phyloP scores from a whole-genome alignment of 2,113 vertebrate species.

The Rhinolophus ferrumequinum region DNA sequence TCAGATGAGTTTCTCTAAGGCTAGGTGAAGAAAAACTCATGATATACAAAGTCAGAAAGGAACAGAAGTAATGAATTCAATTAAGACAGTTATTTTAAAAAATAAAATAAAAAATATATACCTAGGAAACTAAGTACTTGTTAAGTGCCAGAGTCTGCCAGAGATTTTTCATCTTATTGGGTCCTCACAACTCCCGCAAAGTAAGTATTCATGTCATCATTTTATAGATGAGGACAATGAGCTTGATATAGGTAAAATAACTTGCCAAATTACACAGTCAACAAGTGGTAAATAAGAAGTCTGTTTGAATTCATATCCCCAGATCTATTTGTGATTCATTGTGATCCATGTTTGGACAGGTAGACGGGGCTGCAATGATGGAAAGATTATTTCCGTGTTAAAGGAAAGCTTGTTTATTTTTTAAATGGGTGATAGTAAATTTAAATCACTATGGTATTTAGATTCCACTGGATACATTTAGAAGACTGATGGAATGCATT shows the following conservation, averaged over 20 bases:
- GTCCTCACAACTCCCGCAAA: background rate
- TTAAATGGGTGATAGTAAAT: background rate
- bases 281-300: background rate
- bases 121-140: background rate
- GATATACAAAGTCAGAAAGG: background rate
- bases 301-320: background rate
- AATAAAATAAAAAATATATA: background rate
- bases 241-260: background rate
- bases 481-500: background rate
- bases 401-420: background rate
- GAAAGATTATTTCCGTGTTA: background rate
- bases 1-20: background rate
- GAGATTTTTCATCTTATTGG: background rate
- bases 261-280: background rate
- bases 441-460: conserved; percentile 40
- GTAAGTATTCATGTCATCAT: background rate
- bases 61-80: background rate
- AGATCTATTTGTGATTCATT: background rate
- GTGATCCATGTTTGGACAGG: background rate
- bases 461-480: background rate
- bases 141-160: background rate
- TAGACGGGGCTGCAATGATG: background rate
- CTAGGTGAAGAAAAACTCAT: background rate
- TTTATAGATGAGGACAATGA: background rate
- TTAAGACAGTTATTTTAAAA: background rate